phyloP scores from a whole-genome alignment of 2,113 vertebrate genomes.

The Micronycteris hirsuta region DNA sequence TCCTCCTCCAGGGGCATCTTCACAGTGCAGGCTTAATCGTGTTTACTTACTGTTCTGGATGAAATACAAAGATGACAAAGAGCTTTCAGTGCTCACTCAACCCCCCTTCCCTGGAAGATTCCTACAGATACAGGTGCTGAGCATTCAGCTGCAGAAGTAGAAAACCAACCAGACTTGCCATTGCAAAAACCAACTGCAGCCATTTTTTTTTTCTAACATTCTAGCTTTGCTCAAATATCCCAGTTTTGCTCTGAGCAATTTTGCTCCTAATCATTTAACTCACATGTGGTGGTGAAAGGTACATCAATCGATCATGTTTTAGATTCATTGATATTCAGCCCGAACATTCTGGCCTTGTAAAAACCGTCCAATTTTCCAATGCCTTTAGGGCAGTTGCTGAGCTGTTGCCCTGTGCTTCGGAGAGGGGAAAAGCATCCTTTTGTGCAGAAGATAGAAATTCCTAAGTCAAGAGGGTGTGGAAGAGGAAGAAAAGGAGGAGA shows the following conservation, averaged over 20 bases:
- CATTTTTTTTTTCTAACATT: constrained; percentile 56
- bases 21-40: neutral
- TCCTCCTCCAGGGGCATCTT: neutral
- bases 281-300: constrained; percentile 60
- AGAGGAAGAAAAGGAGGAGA: neutral
- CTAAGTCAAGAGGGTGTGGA: neutral
- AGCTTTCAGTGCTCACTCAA: neutral
- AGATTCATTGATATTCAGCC: constrained; percentile 71
- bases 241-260: constrained; percentile 61
- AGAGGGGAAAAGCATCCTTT: neutral
- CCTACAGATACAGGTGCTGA: neutral
- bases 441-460: neutral
- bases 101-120: neutral
- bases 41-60: neutral
- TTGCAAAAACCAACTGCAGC: constrained; percentile 27
- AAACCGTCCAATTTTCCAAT: constrained; percentile 59
- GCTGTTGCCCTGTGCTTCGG: constrained; percentile 11
- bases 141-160: neutral
- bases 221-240: constrained; percentile 62
- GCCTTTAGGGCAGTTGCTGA: constrained; percentile 51
- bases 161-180: neutral
- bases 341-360: constrained; percentile 66
- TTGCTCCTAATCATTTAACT: constrained; percentile 65
- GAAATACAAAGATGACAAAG: neutral
- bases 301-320: constrained; percentile 69